phyloP scores from a whole-genome alignment of 2,797 vertebrate genomes.

The Phalloptychus januarius region DNA sequence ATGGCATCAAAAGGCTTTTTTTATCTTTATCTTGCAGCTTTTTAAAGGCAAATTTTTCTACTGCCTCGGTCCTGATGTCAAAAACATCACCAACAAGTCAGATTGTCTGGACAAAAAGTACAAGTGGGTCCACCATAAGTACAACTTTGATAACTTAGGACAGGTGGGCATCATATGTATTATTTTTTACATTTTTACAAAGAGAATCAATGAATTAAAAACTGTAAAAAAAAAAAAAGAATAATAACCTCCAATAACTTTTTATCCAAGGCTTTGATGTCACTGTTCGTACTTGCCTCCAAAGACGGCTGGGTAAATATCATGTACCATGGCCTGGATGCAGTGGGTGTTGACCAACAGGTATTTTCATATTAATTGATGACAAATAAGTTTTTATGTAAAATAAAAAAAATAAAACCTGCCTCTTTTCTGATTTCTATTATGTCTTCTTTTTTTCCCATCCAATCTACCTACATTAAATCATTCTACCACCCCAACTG shows the following conservation, averaged over 20 bases:
- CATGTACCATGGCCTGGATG: conserved; percentile 97
- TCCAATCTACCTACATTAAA: conserved; percentile 25
- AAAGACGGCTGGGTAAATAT: conserved; percentile 99
- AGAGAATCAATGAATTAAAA: not conserved
- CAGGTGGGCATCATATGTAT: conserved; percentile 81
- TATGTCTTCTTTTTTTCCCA: not conserved
- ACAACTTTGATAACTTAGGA: conserved; percentile 98
- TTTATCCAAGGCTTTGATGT: conserved; percentile 91
- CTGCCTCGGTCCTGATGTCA: conserved; percentile 91
- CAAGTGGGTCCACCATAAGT: conserved; percentile 98
- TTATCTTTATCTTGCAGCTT: conserved; percentile 79
- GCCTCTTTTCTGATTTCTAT: not conserved
- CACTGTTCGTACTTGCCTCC: conserved; percentile 95
- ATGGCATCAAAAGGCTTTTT: conserved; percentile 10
- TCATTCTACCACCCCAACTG: conserved; percentile 27
- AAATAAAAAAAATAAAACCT: not conserved
- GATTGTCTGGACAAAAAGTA: conserved; percentile 94
- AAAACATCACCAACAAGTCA: conserved; percentile 95
- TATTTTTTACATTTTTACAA: not conserved
- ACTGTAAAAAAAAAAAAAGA: not conserved
- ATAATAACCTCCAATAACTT: not conserved
- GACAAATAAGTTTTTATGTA: not conserved
- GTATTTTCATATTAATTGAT: conserved; percentile 68
- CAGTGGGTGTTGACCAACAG: conserved; percentile 96
- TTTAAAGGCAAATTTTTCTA: conserved; percentile 99